Evolutionary conservation across 2,888 invertebrate species (phyloP), one percentile per base, ranked within the genome.

Genomic region (Abscondita cerata): DNA sequence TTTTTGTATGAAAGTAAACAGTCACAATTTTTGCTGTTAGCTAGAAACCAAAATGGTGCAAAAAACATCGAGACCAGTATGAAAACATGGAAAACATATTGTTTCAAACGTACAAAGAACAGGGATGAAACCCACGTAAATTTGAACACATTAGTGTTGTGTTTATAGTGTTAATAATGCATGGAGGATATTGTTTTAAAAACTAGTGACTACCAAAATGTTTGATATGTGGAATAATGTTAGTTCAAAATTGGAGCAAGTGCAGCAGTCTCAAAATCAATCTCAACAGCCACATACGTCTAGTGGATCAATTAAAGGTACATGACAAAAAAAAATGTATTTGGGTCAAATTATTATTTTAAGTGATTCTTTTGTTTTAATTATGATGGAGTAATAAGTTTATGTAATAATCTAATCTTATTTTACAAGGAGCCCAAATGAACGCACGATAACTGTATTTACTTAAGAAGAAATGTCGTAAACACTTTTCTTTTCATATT

Each of bases 181-280:
- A 20, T 25, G 33, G 15, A 33, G 47, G 50, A 57, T 40, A 46
- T 18, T 33, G 53, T 54, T 53, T 34, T 46, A 47, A 38, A 50
- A 56, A 48, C 36, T 51, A 58, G 66, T 69, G 67, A 61, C 62
- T 59, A 55, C 58, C 73, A 89, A 87, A 80, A 91, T 91, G 90
- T 90, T 90, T 82, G 90, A 91, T 82, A 90, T 91, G 89, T 91
- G 90, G 90, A 90, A 87, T 83, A 87, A 87, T 79, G 90, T 90
- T 78, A 87, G 85, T 82, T 87, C 88, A 72, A 90, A 90, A 83
- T 80, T 90, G 85, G 89, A 90, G 80, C 83, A 84, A 75, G 86
- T 88, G 79, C 86, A 83, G 75, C 86, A 86, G 76, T 82, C 85
- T 66, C 87, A 87, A 76, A 84, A 84, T 72, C 84, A 81, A 70